Conservation (phyloP, 1,140 invertebrate genomes). For the Leguminivora glycinivorella region DNA sequence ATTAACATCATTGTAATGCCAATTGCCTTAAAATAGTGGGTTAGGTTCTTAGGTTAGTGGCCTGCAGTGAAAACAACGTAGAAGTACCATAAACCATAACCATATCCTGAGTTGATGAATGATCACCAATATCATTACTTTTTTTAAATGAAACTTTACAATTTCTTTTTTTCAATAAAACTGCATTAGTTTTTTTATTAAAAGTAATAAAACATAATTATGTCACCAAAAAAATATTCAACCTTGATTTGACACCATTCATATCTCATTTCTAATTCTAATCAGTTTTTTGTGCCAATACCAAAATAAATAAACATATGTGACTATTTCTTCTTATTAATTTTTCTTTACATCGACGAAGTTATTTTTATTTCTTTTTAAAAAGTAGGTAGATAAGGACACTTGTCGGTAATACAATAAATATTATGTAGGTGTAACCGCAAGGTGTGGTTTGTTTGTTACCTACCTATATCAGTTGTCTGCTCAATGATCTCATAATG, state of each 20-base stretch:
- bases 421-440: background rate
- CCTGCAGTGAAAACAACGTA: background rate
- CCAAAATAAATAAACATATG: too few species aligned
- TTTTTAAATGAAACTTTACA: too few species aligned
- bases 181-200: too few species aligned
- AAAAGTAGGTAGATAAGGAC: background rate
- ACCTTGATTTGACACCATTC: background rate
- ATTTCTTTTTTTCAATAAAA: too few species aligned
- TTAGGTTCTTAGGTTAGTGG: background rate
- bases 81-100: too few species aligned
- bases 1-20: background rate
- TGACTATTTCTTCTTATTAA: too few species aligned
- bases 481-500: background rate
- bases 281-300: background rate
- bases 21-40: background rate
- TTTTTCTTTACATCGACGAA: too few species aligned
- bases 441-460: constrained; percentile 3
- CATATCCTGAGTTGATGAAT: too few species aligned
- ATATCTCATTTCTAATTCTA: too few species aligned
- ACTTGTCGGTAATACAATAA: background rate
- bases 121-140: too few species aligned
- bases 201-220: too few species aligned
- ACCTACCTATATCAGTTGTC: background rate
- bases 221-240: background rate
- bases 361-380: background rate